phyloP scores from a whole-genome alignment of 2,797 vertebrate species.

The Chromobotia macracanthus region DNA sequence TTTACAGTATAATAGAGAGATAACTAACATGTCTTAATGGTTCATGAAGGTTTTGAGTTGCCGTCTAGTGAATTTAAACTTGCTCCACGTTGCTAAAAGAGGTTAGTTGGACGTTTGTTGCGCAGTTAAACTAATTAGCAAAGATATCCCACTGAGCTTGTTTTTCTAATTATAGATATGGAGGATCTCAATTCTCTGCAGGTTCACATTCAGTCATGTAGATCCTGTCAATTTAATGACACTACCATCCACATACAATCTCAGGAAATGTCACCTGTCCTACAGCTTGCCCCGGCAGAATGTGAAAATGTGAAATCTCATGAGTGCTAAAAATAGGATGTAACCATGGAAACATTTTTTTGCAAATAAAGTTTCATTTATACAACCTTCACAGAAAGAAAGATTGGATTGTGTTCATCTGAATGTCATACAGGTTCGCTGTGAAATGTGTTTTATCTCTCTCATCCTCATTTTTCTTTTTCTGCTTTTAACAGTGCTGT shows the following conservation, averaged over 20 bases:
- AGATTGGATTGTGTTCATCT: conserved; percentile 6
- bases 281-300: conserved; percentile 5
- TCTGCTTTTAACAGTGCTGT: conserved; percentile 82
- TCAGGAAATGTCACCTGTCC: conserved; percentile 18
- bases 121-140: conserved; percentile 74
- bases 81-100: conserved; percentile 64
- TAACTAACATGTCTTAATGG: conserved; percentile 39
- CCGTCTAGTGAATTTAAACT: conserved; percentile 49
- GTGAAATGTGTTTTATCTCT: neutral
- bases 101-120: conserved; percentile 67
- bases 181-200: conserved; percentile 33
- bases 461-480: conserved; percentile 7
- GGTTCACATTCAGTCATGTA: conserved; percentile 14
- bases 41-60: conserved; percentile 43
- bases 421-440: conserved; percentile 14
- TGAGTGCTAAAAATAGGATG: conserved; percentile 29
- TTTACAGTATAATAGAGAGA: conserved; percentile 45
- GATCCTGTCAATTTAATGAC: conserved; percentile 7
- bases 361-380: conserved; percentile 4
- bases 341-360: conserved; percentile 38
- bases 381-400: conserved; percentile 6
- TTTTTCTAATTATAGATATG: conserved; percentile 66
- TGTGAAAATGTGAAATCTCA: conserved; percentile 24
- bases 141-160: conserved; percentile 67
- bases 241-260: neutral